phyloP scores from a whole-genome alignment of 92 coral and sea anemone genomes.

The Desmophyllum pertusum region DNA sequence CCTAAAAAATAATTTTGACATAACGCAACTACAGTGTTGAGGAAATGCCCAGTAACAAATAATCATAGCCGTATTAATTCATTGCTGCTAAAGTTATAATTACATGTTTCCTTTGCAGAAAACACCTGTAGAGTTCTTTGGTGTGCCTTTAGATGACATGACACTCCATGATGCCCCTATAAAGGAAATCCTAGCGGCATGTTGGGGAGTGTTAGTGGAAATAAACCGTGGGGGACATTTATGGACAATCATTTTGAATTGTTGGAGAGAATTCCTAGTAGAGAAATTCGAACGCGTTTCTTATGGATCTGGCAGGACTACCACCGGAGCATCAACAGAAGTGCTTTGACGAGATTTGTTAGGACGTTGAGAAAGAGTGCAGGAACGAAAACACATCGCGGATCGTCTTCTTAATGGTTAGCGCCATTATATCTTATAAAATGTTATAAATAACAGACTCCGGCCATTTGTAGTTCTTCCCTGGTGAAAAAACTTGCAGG shows the following conservation, averaged over 20 bases:
- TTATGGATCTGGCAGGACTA: background rate
- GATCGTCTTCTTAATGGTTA: slow-evolving; percentile 17
- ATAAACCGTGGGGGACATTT: background rate
- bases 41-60: no score
- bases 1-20: no score
- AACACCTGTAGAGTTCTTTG: no score
- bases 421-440: background rate
- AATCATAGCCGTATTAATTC: background rate
- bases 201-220: no score
- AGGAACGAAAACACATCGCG: slow-evolving; percentile 1
- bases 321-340: slow-evolving; percentile 9
- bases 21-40: no score
- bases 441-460: no score
- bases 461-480: no score
- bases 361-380: background rate
- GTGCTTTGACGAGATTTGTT: slow-evolving; percentile 29
- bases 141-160: no score
- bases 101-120: no score
- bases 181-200: background rate
- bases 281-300: background rate
- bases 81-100: no score
- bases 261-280: background rate
- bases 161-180: no score
- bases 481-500: no score
- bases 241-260: background rate